Percentiles rank a stretch among this genome's conserved stretches.
phyloP scores from a whole-genome alignment of 2,113 vertebrate genomes.

The Macquaria australasica region DNA sequence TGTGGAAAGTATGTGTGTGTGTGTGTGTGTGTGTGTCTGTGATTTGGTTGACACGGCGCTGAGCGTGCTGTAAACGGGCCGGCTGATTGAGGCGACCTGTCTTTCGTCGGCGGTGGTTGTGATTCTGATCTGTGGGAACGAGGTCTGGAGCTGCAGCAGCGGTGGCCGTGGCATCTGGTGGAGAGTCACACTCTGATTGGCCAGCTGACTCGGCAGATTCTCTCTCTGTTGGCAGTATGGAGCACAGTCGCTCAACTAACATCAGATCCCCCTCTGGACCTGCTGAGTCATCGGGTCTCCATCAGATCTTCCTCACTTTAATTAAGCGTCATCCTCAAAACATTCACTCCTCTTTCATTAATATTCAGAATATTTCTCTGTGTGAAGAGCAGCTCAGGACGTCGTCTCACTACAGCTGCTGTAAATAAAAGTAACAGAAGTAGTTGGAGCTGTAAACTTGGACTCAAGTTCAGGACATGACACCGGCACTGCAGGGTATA shows the following conservation, averaged over 20 bases:
- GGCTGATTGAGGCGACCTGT: conserved; percentile 61
- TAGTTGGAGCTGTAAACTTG: no score
- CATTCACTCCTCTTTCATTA: background rate
- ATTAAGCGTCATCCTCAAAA: background rate
- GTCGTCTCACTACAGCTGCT: no score
- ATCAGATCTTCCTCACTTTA: background rate
- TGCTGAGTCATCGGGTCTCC: background rate
- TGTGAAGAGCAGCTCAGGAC: no score
- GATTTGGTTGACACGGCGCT: conserved; percentile 54
- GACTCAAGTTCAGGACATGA: no score
- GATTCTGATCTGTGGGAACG: conserved; percentile 50
- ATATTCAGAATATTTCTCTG: background rate
- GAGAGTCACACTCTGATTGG: conserved; percentile 27
- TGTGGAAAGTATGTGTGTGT: conserved; percentile 9
- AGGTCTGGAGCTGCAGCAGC: background rate
- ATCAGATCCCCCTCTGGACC: no score
- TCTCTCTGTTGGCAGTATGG: background rate
- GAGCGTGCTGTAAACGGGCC: conserved; percentile 54
- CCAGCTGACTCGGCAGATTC: background rate
- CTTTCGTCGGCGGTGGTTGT: conserved; percentile 31
- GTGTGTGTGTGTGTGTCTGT: conserved; percentile 2
- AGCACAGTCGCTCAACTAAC: no score
- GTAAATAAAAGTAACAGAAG: no score
- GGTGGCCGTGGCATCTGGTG: background rate
- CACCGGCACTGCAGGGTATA: no score